phyloP scores from a whole-genome alignment of 1,140 invertebrate species.

The Cydia pomonella region DNA sequence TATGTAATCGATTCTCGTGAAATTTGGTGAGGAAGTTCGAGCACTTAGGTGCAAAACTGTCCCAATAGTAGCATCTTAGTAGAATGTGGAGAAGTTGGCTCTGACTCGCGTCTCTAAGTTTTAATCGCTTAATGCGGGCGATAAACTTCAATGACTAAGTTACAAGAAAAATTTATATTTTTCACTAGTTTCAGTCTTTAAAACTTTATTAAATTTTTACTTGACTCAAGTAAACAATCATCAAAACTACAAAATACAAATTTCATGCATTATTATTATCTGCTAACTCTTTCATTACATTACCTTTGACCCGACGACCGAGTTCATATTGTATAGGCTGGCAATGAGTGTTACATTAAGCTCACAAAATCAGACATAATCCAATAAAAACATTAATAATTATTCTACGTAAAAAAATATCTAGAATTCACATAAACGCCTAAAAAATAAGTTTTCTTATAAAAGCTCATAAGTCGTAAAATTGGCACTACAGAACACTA shows the following conservation, averaged over 20 bases:
- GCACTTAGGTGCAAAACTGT: no score
- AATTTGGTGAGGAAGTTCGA: no score
- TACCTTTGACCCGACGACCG: neutral
- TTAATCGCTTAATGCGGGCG: no score
- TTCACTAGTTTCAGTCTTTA: conserved; percentile 49
- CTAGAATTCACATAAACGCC: conserved; percentile 24
- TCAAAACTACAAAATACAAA: conserved; percentile 54
- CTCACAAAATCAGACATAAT: conserved; percentile 32
- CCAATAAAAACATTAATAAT: conserved; percentile 25
- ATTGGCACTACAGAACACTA: neutral
- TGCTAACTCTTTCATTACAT: neutral
- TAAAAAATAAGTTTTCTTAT: conserved; percentile 14
- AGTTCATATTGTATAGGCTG: neutral
- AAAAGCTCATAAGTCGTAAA: neutral
- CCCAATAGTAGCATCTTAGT: no score
- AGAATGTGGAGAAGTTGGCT: no score
- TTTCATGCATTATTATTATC: conserved; percentile 52
- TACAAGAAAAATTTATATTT: neutral
- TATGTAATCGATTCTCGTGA: no score
- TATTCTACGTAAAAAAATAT: conserved; percentile 27
- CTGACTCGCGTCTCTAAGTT: no score
- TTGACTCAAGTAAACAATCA: conserved; percentile 59
- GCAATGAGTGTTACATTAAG: neutral
- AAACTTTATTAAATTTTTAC: conserved; percentile 58
- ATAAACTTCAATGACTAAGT: no score